A percentile compares a stretch with the other conserved stretches of the same genome.
phyloP scores from a whole-genome alignment of 2,888 invertebrate genomes.

The Pristionchus fissidentatus region DNA sequence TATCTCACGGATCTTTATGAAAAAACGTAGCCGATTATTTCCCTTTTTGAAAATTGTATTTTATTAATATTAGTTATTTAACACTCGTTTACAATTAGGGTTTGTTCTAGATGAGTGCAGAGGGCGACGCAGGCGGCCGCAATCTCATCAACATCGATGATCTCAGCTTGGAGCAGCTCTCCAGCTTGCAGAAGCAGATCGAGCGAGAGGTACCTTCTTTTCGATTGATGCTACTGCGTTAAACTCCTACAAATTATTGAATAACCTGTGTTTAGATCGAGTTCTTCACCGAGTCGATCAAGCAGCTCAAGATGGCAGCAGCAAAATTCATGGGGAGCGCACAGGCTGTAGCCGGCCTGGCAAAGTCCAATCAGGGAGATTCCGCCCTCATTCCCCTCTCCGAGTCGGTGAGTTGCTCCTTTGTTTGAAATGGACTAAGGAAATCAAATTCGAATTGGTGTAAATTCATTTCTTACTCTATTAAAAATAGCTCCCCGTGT shows the following conservation, averaged over 20 bases:
- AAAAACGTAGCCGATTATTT: no score
- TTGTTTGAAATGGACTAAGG: constrained; percentile 18
- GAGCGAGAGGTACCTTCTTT: constrained; percentile 57
- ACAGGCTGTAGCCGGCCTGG: constrained; percentile 80
- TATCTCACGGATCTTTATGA: background rate
- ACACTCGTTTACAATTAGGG: no score
- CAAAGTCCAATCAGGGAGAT: constrained; percentile 52
- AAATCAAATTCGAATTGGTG: constrained; percentile 49
- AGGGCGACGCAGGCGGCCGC: constrained; percentile 3
- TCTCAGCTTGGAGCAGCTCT: constrained; percentile 65
- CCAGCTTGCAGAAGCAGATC: constrained; percentile 63
- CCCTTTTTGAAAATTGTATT: no score
- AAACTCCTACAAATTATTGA: background rate
- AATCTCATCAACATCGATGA: constrained; percentile 55
- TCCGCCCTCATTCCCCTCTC: constrained; percentile 90
- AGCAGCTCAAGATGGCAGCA: constrained; percentile 89
- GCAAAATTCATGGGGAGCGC: constrained; percentile 90
- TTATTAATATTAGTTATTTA: no score
- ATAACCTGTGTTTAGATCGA: constrained; percentile 48
- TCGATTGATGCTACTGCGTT: background rate
- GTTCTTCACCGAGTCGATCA: constrained; percentile 90
- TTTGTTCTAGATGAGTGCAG: constrained; percentile 30
- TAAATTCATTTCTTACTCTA: constrained; percentile 12
- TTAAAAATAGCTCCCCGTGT: background rate
- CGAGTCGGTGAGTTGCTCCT: constrained; percentile 82